These are phyloP conservation scores for Lutjanus erythropterus DNA, from an alignment of 2,113 vertebrate genomes.

Conservation along the genomic window DNA sequence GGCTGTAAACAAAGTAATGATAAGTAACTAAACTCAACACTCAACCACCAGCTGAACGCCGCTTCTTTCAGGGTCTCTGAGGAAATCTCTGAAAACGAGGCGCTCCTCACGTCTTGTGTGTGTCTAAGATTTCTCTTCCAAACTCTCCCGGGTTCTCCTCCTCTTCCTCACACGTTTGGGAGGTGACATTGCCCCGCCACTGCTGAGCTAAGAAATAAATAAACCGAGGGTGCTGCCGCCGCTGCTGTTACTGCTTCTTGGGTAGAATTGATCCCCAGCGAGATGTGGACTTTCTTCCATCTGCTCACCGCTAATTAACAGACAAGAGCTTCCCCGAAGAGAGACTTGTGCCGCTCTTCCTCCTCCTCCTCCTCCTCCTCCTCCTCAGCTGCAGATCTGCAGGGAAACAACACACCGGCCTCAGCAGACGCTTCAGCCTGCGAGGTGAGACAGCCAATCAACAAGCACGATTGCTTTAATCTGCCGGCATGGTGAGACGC, in stretches of 20 bases:
- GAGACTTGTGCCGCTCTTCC: constrained; percentile 49
- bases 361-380: constrained; percentile 51
- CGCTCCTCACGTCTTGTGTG: constrained; percentile 49
- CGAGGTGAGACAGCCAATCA: constrained; percentile 71
- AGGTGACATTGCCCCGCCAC: constrained; percentile 62
- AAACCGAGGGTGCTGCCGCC: constrained; percentile 46
- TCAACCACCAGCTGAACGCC: constrained; percentile 55
- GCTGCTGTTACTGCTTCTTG: constrained; percentile 59
- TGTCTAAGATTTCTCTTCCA: constrained; percentile 56
- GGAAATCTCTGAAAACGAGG: constrained; percentile 61
- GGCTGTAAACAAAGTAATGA: constrained; percentile 79
- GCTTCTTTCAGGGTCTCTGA: constrained; percentile 57
- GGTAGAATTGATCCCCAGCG: constrained; percentile 76
- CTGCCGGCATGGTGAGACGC: constrained; percentile 4
- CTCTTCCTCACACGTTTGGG: constrained; percentile 61
- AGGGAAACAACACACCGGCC: constrained; percentile 60
- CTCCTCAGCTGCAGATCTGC: constrained; percentile 55
- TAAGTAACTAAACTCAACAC: constrained; percentile 76
- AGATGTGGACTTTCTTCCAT: constrained; percentile 80
- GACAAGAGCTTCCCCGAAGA: constrained; percentile 76
- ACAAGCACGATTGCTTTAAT: constrained; percentile 43
- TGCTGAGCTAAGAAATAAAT: constrained; percentile 76
- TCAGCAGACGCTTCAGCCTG: constrained; percentile 53
- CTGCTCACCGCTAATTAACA: constrained; percentile 85
- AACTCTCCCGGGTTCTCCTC: constrained; percentile 61